Base-by-base conservation (phyloP, 2,797 vertebrate genomes). In the Enteromius radiatus region DNA sequence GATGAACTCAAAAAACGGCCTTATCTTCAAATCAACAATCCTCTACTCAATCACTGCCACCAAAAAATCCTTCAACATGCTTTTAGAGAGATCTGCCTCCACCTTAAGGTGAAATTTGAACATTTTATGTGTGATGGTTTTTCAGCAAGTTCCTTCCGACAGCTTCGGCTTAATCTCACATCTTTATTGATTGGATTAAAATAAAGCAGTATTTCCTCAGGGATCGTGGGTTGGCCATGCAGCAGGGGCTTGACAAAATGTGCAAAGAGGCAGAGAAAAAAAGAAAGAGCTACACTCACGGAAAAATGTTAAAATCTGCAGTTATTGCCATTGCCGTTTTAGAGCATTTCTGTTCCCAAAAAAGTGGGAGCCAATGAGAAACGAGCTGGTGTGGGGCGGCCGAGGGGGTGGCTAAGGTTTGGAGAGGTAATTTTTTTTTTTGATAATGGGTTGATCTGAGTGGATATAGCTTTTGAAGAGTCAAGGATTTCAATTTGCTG, bases 101-200 rank as follows among this genome's bases (percentile, higher is more conserved):
- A 74, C 76, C 76, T 36, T 52, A 49, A 23, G 49, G 17, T 23
- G 19, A 31, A 17, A 70, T 23, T 21, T 17, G 5, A 5, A 12
- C 21, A 19, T 33, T 83, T 54, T 67, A 28, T 52, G 19, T 17
- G 8, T 78, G 19, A 15, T 28, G 17, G 0, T 31, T 63, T 63
- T 63, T 31, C 61, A 19, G 61, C 61, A 33, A 63, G 61, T 28
- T 33, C 23, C 15, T 49, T 38, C 21, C 4, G 11, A 63, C 78
- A 31, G 43, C 9, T 59, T 38, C 3, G 12, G 19, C 19, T 77
- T 52, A 23, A 70, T 82, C 14, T 80, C 47, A 59, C 41, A 75
- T 67, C 77, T 33, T 59, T 84, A 83, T 84, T 84, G 86, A 88
- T 83, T 79, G 59, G 41, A 70, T 86, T 83, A 56, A 85, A 74